Percentiles rank a stretch among this genome's conserved stretches.
Evolutionary conservation across 2,888 invertebrate genomes (phyloP).

Genomic region (Drosophila infuscata): DNA sequence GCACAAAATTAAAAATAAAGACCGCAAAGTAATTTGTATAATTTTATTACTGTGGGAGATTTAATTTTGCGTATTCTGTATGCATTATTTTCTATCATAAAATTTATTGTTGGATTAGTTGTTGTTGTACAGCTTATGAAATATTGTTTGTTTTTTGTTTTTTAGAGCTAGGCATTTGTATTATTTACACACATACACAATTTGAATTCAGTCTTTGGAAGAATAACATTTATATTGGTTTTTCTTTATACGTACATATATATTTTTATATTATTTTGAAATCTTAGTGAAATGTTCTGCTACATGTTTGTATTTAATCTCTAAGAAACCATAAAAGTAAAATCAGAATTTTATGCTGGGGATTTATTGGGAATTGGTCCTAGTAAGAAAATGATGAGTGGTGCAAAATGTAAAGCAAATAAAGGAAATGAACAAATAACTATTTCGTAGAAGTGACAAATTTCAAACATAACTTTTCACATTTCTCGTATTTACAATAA

Average conservation of each 20-base stretch:
- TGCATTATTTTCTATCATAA: not conserved
- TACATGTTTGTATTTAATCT: constrained; percentile 14
- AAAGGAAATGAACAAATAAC: not conserved
- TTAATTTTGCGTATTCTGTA: constrained; percentile 6
- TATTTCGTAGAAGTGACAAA: constrained; percentile 4
- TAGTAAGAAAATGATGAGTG: constrained; percentile 22
- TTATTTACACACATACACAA: constrained; percentile 81
- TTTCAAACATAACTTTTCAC: constrained; percentile 4
- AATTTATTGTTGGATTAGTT: constrained; percentile 15
- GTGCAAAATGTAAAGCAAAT: not conserved
- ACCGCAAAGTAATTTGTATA: constrained; percentile 4
- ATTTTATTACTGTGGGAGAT: not conserved
- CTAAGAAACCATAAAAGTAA: constrained; percentile 1
- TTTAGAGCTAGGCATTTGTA: constrained; percentile 38
- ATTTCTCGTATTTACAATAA: constrained; percentile 39
- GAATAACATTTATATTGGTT: constrained; percentile 80
- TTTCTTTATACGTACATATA: constrained; percentile 44
- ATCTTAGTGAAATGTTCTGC: constrained; percentile 10
- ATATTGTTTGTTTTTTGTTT: constrained; percentile 9
- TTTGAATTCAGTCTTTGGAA: constrained; percentile 84
- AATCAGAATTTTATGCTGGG: constrained; percentile 6
- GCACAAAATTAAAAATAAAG: not conserved
- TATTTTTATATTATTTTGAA: constrained; percentile 9
- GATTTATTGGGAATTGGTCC: constrained; percentile 49
- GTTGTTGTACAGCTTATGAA: constrained; percentile 40